phyloP scores from a whole-genome alignment of 2,113 vertebrate species.

The Cavia aperea region DNA sequence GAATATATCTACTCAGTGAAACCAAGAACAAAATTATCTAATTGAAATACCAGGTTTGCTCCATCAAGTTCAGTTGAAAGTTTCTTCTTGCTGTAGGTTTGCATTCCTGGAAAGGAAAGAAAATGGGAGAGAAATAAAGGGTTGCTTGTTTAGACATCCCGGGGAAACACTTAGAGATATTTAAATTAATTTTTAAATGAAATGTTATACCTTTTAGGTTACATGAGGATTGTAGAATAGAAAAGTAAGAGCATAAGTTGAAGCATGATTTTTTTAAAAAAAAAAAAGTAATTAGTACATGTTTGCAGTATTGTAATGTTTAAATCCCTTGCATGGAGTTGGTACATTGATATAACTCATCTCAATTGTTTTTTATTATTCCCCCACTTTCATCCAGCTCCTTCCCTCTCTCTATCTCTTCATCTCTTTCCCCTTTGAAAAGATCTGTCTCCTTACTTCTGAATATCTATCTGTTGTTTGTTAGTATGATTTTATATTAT shows the following conservation, averaged over 20 bases:
- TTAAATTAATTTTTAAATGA: conserved; percentile 29
- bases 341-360: neutral
- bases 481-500: neutral
- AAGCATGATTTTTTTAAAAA: neutral
- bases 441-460: neutral
- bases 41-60: neutral
- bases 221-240: neutral
- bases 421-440: neutral
- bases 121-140: neutral
- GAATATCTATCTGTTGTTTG: neutral
- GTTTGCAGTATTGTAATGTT: neutral
- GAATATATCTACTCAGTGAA: neutral
- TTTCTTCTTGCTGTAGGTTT: neutral
- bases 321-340: neutral
- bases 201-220: neutral
- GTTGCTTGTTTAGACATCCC: neutral
- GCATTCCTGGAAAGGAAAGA: neutral
- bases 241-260: neutral
- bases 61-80: neutral
- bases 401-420: neutral
- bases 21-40: neutral
- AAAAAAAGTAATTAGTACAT: neutral
- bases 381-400: neutral
- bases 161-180: neutral
- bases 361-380: neutral